Evolutionary conservation across 2,888 invertebrate species (phyloP).

Genomic region (Tipula vernalis): DNA sequence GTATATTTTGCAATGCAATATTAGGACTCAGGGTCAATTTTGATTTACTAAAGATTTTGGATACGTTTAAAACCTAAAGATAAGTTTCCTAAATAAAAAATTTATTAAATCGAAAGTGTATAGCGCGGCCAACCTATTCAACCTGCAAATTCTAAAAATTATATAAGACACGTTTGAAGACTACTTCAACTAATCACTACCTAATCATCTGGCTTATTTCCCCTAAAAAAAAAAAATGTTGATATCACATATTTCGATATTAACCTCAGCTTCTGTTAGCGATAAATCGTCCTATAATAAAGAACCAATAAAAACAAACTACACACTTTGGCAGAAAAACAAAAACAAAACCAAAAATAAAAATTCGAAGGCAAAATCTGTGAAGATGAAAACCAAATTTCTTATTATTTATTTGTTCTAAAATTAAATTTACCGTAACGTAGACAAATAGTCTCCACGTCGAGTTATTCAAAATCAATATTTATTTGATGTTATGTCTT

Average conservation of each 20-base stretch:
- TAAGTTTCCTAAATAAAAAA: too few relatives aligned
- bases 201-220: background rate
- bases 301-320: background rate
- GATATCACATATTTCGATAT: background rate
- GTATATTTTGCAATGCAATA: too few relatives aligned
- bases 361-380: background rate
- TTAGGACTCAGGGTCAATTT: too few relatives aligned
- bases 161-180: background rate
- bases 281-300: background rate
- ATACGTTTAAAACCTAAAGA: too few relatives aligned
- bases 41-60: too few relatives aligned
- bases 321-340: background rate
- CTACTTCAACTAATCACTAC: background rate
- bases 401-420: background rate
- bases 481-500: background rate
- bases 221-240: background rate
- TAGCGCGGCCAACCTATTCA: too few relatives aligned
- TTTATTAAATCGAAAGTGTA: too few relatives aligned
- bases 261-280: background rate
- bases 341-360: background rate
- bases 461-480: background rate
- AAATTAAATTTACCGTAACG: background rate
- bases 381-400: background rate
- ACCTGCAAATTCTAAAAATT: too few relatives aligned
- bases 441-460: background rate